Percentiles rank a stretch among this genome's conserved stretches.
Evolutionary conservation across 2,113 vertebrate species (phyloP).

Genomic region (Engystomops pustulosus): DNA sequence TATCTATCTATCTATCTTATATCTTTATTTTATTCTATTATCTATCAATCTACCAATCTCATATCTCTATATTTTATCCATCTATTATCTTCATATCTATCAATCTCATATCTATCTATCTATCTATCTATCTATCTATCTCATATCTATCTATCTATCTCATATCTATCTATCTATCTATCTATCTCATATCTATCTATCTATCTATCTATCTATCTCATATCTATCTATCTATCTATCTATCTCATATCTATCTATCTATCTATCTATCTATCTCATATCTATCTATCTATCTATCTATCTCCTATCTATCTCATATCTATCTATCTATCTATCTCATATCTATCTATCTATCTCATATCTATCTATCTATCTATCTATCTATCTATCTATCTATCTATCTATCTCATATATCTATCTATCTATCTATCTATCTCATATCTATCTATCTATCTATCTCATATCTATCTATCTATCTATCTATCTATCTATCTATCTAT

Average conservation of each 20-base stretch:
- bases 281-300: too few species aligned
- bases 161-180: constrained; percentile 2
- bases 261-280: neutral
- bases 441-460: neutral
- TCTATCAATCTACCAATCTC: too few species aligned
- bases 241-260: neutral
- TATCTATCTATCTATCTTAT: too few species aligned
- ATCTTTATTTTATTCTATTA: too few species aligned
- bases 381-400: too few species aligned
- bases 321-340: too few species aligned
- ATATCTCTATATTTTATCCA: too few species aligned
- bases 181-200: constrained; percentile 11
- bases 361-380: too few species aligned
- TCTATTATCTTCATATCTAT: neutral
- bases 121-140: neutral
- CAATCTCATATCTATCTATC: neutral
- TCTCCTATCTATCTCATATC: too few species aligned
- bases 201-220: neutral
- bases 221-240: neutral
- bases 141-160: constrained; percentile 1
- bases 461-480: constrained; percentile 12
- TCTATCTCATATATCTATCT: too few species aligned
- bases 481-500: constrained; percentile 1
- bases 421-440: constrained; percentile 1
- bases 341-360: too few species aligned